These are phyloP conservation scores for Ischnus inquisitorius DNA, from an alignment of 2,888 invertebrate species.

Conservation along the genomic window DNA sequence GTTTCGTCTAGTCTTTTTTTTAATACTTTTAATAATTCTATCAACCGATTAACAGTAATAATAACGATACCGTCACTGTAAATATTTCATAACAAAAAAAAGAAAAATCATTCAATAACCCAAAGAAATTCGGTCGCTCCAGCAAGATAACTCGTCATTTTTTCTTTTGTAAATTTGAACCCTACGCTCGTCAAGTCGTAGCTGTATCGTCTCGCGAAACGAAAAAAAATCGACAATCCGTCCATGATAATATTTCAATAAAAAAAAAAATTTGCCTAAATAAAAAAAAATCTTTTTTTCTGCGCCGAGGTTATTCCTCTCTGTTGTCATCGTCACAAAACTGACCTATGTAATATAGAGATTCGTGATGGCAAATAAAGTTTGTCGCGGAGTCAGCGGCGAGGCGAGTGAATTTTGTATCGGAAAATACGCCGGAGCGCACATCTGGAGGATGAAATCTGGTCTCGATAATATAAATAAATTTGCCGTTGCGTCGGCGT, in stretches of 20 bases:
- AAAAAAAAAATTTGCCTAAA: constrained; percentile 58
- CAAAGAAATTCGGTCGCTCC: background rate
- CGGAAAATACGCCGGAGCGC: constrained; percentile 7
- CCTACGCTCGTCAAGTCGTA: background rate
- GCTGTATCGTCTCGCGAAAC: background rate
- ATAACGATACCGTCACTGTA: constrained; percentile 47
- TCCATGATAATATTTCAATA: constrained; percentile 59
- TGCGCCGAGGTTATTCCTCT: background rate
- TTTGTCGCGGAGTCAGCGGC: background rate
- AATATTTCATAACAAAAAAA: constrained; percentile 50
- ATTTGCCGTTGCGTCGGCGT: constrained; percentile 42
- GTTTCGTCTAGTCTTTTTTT: constrained; percentile 59
- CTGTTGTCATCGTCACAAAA: constrained; percentile 11
- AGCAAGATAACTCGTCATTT: background rate
- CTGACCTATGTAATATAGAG: constrained; percentile 40
- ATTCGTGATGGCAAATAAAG: constrained; percentile 28
- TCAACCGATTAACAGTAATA: background rate
- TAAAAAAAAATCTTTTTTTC: constrained; percentile 4
- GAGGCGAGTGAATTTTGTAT: background rate
- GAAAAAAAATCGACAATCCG: constrained; percentile 54
- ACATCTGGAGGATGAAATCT: constrained; percentile 34
- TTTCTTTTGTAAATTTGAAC: background rate
- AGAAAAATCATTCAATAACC: constrained; percentile 7
- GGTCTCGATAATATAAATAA: constrained; percentile 47
- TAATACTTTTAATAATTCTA: constrained; percentile 7